Base-by-base conservation (phyloP, 2,113 vertebrate species). In the Hydrolagus affinis region DNA sequence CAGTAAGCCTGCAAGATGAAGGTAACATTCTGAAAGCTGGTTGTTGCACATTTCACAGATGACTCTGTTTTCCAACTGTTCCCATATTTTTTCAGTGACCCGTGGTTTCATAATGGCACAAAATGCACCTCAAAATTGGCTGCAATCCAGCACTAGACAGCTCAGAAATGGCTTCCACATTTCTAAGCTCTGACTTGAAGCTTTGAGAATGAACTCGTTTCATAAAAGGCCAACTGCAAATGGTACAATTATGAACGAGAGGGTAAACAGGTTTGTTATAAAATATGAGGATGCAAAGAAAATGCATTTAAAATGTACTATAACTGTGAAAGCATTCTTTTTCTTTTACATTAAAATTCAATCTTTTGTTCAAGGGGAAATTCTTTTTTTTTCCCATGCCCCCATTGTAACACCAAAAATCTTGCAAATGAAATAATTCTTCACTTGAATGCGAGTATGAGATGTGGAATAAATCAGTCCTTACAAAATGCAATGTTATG, bases 121-220 rank as follows among this genome's bases (percentile, higher is more conserved):
- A 44, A 83, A 83, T 32, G 66, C 32, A 83, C 62, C 15, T 66
- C 8, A 30, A 68, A 66, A 25, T 21, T 83, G 78, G 78, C 78
- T 66, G 62, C 1, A 3, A 32, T 83, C 78, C 78, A 83, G 62
- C 21, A 25, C 59, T 19, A 19, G 11, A 14, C 57, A 78, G 23
- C 57, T 60, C 78, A 83, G 66, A 80, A 83, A 68, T 83, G 78
- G 78, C 78, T 83, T 28, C 78, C 78, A 83, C 78, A 68, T 83
- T 83, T 32, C 60, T 66, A 21, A 83, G 19, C 78, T 66, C 66
- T 83, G 62, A 83, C 62, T 17, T 66, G 15, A 32, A 19, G 62
- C 64, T 66, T 60, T 19, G 66, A 83, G 25, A 30, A 2, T 32
- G 60, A 83, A 83, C 62, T 83, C 28, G 44, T 44, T n/a, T 30